Conservation (phyloP, 35 echinoderm and acorn worm species). For the Lytechinus pictus region DNA sequence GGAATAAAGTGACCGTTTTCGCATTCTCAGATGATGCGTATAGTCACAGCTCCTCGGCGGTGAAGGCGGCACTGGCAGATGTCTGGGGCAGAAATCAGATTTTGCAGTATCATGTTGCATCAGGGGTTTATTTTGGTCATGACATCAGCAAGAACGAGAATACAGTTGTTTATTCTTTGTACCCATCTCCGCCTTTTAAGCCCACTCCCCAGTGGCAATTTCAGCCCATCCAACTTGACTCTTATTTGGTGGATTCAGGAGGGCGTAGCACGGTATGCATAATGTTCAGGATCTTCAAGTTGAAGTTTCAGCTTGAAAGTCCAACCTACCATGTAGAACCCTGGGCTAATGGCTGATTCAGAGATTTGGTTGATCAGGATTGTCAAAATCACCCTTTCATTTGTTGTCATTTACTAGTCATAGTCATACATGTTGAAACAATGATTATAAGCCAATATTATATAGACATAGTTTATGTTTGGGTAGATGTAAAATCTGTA, state of each 20-base stretch:
- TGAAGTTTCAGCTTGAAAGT: too few relatives aligned
- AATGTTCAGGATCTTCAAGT: too few relatives aligned
- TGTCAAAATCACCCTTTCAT: too few relatives aligned
- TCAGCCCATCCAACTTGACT: slow-evolving; percentile 52
- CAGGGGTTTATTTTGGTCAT: background rate
- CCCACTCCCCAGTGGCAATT: background rate
- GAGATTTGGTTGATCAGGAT: too few relatives aligned
- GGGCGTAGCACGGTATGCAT: background rate
- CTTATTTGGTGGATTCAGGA: background rate
- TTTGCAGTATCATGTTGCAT: slow-evolving; percentile 58
- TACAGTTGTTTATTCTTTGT: slow-evolving; percentile 30
- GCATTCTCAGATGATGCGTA: slow-evolving; percentile 56
- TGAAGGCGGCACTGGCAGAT: background rate
- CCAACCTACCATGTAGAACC: too few relatives aligned
- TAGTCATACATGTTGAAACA: too few relatives aligned
- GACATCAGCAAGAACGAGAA: background rate
- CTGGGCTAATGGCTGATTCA: too few relatives aligned
- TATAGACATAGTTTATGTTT: too few relatives aligned
- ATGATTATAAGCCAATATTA: too few relatives aligned
- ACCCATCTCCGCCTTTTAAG: slow-evolving; percentile 28
- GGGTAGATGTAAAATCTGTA: too few relatives aligned
- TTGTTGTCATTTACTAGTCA: too few relatives aligned
- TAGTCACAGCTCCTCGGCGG: background rate
- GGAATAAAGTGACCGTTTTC: slow-evolving; percentile 49
- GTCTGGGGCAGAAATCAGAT: background rate